Percentiles rank a stretch among this genome's conserved stretches.
Conservation (phyloP, 2,113 vertebrate species). For the Clarias magur region DNA sequence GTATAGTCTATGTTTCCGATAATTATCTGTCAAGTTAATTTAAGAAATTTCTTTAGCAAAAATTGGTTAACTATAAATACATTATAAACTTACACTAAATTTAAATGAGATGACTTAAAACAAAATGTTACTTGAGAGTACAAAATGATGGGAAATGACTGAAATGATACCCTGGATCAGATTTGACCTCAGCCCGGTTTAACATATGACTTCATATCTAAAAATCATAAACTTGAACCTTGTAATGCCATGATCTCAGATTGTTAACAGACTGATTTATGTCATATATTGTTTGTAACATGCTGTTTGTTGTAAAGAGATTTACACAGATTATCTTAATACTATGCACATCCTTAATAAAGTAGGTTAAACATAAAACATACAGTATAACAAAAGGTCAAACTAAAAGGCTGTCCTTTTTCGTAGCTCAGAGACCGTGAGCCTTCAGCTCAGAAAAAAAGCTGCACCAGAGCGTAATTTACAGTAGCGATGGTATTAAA, state of each 20-base stretch:
- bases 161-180: background rate
- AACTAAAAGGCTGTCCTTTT: background rate
- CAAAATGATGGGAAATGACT: background rate
- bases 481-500: background rate
- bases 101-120: background rate
- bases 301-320: background rate
- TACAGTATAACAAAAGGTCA: background rate
- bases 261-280: background rate
- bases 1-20: background rate
- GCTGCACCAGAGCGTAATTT: background rate
- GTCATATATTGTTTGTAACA: constrained; percentile 4
- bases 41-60: background rate
- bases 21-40: background rate
- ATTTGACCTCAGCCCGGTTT: background rate
- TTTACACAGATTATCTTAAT: constrained; percentile 11
- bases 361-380: background rate
- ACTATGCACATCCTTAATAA: background rate
- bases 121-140: background rate
- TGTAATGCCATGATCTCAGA: background rate
- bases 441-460: background rate
- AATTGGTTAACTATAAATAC: background rate
- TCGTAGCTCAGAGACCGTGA: background rate
- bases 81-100: background rate
- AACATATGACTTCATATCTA: background rate
- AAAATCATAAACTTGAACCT: background rate